phyloP scores from a whole-genome alignment of 2,797 vertebrate genomes.

The Rhinoraja longicauda region DNA sequence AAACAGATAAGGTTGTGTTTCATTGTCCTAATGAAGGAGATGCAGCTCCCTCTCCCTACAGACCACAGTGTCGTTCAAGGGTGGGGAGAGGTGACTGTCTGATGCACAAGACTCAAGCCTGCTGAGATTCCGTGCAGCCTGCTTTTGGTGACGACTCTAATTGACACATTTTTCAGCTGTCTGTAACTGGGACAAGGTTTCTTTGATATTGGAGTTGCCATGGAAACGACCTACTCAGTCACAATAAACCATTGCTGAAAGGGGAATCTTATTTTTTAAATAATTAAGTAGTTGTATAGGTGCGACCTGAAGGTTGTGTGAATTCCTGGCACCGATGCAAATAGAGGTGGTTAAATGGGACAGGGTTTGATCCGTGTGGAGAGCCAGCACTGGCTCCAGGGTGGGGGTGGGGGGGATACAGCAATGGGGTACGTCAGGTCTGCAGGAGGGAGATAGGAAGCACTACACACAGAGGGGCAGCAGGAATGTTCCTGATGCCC shows the following conservation, averaged over 20 bases:
- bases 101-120: background rate
- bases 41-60: background rate
- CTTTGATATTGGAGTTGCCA: constrained; percentile 45
- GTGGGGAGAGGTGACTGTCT: background rate
- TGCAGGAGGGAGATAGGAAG: background rate
- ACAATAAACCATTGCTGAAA: background rate
- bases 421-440: background rate
- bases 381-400: background rate
- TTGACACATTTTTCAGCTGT: constrained; percentile 54
- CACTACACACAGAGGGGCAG: background rate
- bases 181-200: constrained; percentile 49
- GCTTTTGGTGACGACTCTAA: constrained; percentile 10
- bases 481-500: background rate
- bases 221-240: constrained; percentile 57
- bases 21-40: background rate
- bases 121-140: background rate
- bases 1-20: background rate
- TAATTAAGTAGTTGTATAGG: background rate
- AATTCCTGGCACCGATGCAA: background rate
- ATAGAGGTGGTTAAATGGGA: background rate
- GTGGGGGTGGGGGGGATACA: background rate
- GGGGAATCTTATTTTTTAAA: background rate
- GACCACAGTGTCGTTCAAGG: background rate
- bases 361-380: background rate
- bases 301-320: background rate